A percentile compares a stretch with the other conserved stretches of the same genome.
Evolutionary conservation across 2,113 vertebrate genomes (phyloP).

Genomic region (Xenopus laevis): DNA sequence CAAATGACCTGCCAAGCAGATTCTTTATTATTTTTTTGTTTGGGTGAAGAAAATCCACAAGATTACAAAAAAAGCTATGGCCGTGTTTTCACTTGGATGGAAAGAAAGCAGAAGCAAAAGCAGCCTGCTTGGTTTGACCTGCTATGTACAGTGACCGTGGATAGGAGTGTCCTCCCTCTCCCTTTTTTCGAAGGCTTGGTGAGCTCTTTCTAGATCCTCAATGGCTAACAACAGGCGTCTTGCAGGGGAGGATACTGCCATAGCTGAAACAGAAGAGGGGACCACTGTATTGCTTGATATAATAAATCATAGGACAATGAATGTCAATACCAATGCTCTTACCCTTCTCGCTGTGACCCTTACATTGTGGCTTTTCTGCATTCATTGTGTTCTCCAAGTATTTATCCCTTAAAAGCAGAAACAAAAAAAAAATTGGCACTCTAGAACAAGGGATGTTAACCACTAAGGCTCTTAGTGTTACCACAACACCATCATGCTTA

Average conservation of each 20-base stretch:
- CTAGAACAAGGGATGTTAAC: too few relatives aligned
- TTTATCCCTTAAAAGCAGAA: constrained; percentile 16
- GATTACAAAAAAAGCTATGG: constrained; percentile 26
- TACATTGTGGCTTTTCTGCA: constrained; percentile 4
- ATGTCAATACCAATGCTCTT: too few relatives aligned
- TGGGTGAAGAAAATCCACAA: not conserved
- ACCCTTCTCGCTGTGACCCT: constrained; percentile 10
- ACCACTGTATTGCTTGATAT: too few relatives aligned
- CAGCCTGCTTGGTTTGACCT: not conserved
- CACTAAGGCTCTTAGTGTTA: too few relatives aligned
- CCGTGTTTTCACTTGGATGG: constrained; percentile 6
- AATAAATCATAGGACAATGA: too few relatives aligned
- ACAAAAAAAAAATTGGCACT: too few relatives aligned
- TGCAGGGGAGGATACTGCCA: constrained; percentile 11
- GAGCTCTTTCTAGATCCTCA: constrained; percentile 71
- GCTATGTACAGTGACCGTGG: constrained; percentile 57
- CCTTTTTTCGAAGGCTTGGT: constrained; percentile 65
- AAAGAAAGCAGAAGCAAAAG: not conserved
- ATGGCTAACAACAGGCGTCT: constrained; percentile 69
- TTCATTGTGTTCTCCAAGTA: constrained; percentile 10
- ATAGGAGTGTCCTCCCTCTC: constrained; percentile 58
- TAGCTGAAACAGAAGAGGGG: not conserved
- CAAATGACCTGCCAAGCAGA: not conserved
- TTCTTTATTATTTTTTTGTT: not conserved
- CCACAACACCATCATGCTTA: too few relatives aligned